Conservation (phyloP, 1,140 invertebrate species). For the Lepidostoma basale region DNA sequence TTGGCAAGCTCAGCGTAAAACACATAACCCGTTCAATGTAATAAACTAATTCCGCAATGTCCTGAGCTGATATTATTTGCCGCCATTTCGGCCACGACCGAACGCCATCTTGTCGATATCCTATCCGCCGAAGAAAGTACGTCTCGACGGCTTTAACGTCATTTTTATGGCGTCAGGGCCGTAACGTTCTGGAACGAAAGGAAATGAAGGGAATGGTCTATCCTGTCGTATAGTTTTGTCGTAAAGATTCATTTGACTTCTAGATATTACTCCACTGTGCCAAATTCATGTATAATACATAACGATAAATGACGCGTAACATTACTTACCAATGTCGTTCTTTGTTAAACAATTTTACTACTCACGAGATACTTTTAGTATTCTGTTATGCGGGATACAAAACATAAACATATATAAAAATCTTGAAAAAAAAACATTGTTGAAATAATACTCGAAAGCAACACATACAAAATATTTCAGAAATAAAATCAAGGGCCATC, state of each 20-base stretch:
- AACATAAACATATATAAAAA: too few species aligned
- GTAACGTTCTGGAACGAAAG: neutral
- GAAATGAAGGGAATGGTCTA: neutral
- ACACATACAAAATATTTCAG: too few species aligned
- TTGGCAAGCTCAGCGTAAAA: too few species aligned
- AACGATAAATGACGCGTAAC: too few species aligned
- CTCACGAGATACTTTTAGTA: too few species aligned
- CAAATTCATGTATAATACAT: constrained; percentile 3
- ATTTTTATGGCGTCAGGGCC: neutral
- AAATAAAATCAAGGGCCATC: too few species aligned
- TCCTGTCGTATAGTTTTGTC: too few species aligned
- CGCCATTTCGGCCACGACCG: neutral
- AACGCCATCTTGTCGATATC: neutral
- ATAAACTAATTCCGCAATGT: neutral
- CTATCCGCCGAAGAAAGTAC: neutral
- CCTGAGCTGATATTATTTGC: neutral
- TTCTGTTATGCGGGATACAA: too few species aligned
- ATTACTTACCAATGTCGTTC: too few species aligned
- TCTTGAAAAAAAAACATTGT: neutral
- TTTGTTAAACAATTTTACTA: too few species aligned
- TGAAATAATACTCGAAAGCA: neutral
- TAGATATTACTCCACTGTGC: neutral
- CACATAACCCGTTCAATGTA: too few species aligned
- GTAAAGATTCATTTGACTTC: neutral
- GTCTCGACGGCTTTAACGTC: constrained; percentile 2